Evolutionary conservation across 2,888 invertebrate genomes (phyloP).

Genomic region (Agapostemon virescens): DNA sequence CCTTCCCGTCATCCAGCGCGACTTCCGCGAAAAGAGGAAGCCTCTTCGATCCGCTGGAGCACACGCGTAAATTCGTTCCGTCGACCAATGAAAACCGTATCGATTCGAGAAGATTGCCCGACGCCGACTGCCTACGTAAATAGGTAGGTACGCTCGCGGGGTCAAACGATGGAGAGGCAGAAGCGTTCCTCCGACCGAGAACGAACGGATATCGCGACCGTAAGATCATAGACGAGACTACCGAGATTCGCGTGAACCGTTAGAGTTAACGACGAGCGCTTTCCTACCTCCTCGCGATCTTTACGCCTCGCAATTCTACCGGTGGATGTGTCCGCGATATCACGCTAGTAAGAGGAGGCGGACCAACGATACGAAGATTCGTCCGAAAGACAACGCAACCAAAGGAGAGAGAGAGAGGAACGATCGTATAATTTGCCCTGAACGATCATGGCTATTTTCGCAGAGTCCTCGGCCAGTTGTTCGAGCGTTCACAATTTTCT

Average conservation of each 20-base stretch:
- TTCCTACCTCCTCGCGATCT: conserved; percentile 38
- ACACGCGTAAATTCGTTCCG: neutral
- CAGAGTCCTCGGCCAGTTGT: neutral
- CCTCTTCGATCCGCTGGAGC: neutral
- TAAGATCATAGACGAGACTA: conserved; percentile 49
- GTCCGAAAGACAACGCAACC: conserved; percentile 17
- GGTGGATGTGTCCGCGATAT: conserved; percentile 42
- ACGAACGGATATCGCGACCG: conserved; percentile 37
- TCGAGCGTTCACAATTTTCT: neutral
- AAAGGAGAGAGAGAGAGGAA: neutral
- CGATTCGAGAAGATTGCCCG: neutral
- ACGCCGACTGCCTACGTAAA: no score
- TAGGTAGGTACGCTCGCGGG: neutral
- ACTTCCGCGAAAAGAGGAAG: neutral
- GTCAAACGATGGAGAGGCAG: conserved; percentile 2
- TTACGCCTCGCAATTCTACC: conserved; percentile 52
- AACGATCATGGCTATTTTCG: neutral
- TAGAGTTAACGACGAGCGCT: conserved; percentile 58
- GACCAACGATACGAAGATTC: conserved; percentile 41
- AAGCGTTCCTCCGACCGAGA: conserved; percentile 9
- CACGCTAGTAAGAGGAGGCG: conserved; percentile 49
- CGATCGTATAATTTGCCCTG: conserved; percentile 43
- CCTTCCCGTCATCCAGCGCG: neutral
- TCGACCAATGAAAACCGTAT: neutral
- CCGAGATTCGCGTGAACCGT: conserved; percentile 53